These are phyloP conservation scores for Siniperca chuatsi DNA, from an alignment of 2,113 vertebrate species.

Conservation along the genomic window DNA sequence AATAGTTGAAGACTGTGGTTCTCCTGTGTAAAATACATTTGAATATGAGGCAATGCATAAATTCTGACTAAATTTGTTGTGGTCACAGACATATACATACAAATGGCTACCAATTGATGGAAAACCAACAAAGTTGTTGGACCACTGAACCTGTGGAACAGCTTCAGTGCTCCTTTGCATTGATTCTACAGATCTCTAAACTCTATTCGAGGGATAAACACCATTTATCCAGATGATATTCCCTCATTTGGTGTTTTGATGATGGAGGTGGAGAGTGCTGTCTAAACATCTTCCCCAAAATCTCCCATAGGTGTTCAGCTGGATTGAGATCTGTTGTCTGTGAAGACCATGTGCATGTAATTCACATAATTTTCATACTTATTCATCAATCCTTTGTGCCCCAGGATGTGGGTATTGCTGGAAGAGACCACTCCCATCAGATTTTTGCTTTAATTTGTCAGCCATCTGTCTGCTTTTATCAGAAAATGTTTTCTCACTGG, in stretches of 20 bases:
- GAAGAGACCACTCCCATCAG: background rate
- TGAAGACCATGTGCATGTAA: background rate
- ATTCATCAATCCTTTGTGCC: background rate
- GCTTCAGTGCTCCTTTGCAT: background rate
- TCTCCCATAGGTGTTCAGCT: background rate
- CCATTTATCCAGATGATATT: background rate
- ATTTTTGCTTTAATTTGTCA: background rate
- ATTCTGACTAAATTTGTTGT: background rate
- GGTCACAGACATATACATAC: background rate
- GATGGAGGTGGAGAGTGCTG: background rate
- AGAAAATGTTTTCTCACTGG: background rate
- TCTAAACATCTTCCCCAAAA: background rate
- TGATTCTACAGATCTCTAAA: background rate
- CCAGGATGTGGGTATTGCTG: background rate
- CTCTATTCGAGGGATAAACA: background rate
- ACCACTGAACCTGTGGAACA: background rate
- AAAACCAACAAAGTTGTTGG: background rate
- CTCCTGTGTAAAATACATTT: background rate
- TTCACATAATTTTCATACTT: background rate
- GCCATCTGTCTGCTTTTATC: background rate
- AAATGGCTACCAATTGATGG: background rate
- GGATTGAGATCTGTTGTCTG: background rate
- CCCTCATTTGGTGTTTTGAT: slow-evolving; percentile 3
- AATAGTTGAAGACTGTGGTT: background rate
- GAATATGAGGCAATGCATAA: slow-evolving; percentile 1